A percentile compares a stretch with the other conserved stretches of the same genome.
phyloP scores from a whole-genome alignment of 2,888 invertebrate genomes.

The Geophilus truncorum region DNA sequence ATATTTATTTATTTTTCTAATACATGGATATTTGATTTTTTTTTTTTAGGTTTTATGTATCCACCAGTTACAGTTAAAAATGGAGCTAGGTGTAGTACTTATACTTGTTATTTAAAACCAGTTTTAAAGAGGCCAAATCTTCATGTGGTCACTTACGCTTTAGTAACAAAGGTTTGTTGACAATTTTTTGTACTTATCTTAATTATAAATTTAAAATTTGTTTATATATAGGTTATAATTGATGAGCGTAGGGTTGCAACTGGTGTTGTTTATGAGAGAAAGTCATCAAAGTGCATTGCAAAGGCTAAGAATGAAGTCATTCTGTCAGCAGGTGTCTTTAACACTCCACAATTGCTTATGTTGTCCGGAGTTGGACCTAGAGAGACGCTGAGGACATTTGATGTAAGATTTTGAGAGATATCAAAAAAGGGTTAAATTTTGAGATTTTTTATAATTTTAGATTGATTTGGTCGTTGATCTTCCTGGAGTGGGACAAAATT shows the following conservation, averaged over 20 bases:
- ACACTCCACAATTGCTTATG: constrained; percentile 27
- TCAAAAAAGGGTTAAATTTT: neutral
- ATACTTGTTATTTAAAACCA: constrained; percentile 33
- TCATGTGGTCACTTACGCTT: constrained; percentile 11
- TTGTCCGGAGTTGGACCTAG: constrained; percentile 26
- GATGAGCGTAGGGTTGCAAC: constrained; percentile 19
- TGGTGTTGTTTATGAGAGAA: constrained; percentile 30
- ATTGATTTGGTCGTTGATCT: constrained; percentile 51
- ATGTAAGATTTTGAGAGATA: neutral
- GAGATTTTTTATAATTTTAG: constrained; percentile 36
- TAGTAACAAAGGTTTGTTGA: constrained; percentile 31
- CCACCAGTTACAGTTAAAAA: constrained; percentile 44
- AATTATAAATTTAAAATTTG: neutral
- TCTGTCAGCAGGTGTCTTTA: constrained; percentile 32
- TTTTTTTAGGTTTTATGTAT: constrained; percentile 28
- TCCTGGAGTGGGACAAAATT: constrained; percentile 53
- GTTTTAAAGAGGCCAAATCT: constrained; percentile 32
- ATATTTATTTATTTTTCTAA: neutral
- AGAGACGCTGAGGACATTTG: neutral
- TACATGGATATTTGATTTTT: neutral
- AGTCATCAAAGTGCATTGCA: constrained; percentile 3
- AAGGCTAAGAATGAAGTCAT: constrained; percentile 33
- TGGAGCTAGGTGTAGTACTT: constrained; percentile 47
- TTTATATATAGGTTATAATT: constrained; percentile 15
- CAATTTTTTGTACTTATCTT: neutral